These are phyloP conservation scores for Calidris pugnax DNA, from an alignment of 2,113 vertebrate species.

Conservation along the genomic window DNA sequence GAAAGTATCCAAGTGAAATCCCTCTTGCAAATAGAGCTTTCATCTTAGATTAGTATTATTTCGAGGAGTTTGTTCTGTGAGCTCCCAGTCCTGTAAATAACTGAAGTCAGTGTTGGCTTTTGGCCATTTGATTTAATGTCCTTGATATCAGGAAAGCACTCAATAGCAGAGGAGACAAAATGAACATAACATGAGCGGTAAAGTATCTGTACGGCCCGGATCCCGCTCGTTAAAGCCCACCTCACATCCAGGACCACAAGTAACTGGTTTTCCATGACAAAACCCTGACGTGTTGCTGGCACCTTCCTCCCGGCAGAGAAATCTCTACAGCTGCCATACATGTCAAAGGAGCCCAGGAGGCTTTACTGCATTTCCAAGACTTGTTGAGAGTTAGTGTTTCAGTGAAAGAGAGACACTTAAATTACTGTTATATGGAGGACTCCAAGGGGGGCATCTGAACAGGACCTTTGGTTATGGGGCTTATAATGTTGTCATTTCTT, in stretches of 20 bases:
- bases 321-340: not conserved
- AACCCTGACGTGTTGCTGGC: rapidly evolving
- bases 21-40: constrained; percentile 6
- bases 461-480: not conserved
- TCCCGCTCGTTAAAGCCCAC: rapidly evolving
- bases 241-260: not conserved
- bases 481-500: not conserved
- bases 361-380: not conserved
- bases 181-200: not conserved
- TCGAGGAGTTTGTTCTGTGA: not conserved
- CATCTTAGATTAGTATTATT: constrained; percentile 13
- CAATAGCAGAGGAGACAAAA: not conserved
- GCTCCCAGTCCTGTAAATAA: constrained; percentile 4
- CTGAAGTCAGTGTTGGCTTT: not conserved
- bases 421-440: not conserved
- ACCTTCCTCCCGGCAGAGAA: not conserved
- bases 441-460: not conserved
- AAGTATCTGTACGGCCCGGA: not conserved
- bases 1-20: not conserved
- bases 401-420: not conserved
- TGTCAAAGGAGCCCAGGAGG: not conserved
- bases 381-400: not conserved
- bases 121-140: not conserved
- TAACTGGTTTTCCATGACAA: not conserved
- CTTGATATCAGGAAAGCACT: not conserved